Percentiles rank a stretch among this genome's conserved stretches.
Evolutionary conservation across 2,797 vertebrate species (phyloP).

Genomic region (Streptopelia turtur): DNA sequence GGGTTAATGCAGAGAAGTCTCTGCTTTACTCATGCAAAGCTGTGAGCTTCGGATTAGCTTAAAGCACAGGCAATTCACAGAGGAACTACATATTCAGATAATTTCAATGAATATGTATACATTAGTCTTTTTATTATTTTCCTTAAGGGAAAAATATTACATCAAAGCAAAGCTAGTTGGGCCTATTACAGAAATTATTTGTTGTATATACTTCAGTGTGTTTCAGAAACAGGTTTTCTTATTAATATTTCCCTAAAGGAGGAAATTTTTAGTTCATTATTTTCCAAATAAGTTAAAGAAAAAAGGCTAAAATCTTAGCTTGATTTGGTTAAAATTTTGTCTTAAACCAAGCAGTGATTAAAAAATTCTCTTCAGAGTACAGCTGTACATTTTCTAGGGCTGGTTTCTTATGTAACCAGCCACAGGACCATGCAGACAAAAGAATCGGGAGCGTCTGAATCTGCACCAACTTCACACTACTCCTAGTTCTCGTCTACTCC

Average conservation of each 20-base stretch:
- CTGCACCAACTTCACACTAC: not conserved
- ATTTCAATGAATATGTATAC: constrained; percentile 35
- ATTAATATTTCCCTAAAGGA: not conserved
- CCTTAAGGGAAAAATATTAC: constrained; percentile 31
- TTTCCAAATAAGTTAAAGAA: not conserved
- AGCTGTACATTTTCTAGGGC: not conserved
- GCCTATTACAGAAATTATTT: not conserved
- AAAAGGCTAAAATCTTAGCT: not conserved
- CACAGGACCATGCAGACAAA: fast-evolving
- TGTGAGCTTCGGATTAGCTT: not conserved
- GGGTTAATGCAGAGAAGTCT: not conserved
- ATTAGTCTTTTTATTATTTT: not conserved
- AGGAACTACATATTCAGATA: not conserved
- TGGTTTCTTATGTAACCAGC: not conserved
- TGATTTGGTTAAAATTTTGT: not conserved
- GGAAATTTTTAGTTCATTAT: not conserved
- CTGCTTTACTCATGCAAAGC: not conserved
- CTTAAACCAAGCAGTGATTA: not conserved
- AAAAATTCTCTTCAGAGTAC: not conserved
- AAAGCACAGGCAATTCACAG: not conserved
- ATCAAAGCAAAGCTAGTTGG: constrained; percentile 42
- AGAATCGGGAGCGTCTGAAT: not conserved
- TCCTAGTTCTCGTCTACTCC: not conserved
- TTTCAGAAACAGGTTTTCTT: not conserved
- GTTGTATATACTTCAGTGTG: not conserved